Percentiles rank a stretch among this genome's conserved stretches.
Evolutionary conservation across 2,113 vertebrate species (phyloP).

Genomic region (Spheniscus mendiculus): DNA sequence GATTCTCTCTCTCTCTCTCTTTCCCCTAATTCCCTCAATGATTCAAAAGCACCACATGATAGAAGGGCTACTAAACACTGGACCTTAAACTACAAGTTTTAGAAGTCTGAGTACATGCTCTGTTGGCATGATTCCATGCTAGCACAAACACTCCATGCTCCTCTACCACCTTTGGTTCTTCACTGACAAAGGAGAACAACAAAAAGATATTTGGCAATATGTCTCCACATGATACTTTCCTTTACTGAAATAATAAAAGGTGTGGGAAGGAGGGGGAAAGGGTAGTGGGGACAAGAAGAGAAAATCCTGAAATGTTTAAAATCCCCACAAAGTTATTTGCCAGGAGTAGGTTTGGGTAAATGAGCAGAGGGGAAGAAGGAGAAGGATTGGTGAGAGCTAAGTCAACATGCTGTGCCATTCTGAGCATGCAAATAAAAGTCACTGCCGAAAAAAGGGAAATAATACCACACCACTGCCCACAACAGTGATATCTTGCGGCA

Average conservation of each 20-base stretch:
- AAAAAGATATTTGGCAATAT: background rate
- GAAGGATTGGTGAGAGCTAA: background rate
- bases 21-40: background rate
- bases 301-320: background rate
- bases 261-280: background rate
- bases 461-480: background rate
- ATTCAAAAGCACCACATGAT: background rate
- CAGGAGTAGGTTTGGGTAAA: background rate
- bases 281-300: background rate
- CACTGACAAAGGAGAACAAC: background rate
- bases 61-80: background rate
- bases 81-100: background rate
- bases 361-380: background rate
- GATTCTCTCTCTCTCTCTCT: background rate
- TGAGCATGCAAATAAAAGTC: background rate
- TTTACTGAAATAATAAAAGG: background rate
- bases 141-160: background rate
- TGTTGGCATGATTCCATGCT: background rate
- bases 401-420: background rate
- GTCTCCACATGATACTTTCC: background rate
- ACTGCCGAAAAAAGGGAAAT: background rate
- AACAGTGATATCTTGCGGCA: background rate
- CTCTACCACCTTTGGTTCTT: background rate
- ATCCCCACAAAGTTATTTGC: background rate
- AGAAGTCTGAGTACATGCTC: background rate